A percentile compares a stretch with the other conserved stretches of the same genome.
Evolutionary conservation across 2,113 vertebrate species (phyloP).

Genomic region (Misgurnus anguillicaudatus): DNA sequence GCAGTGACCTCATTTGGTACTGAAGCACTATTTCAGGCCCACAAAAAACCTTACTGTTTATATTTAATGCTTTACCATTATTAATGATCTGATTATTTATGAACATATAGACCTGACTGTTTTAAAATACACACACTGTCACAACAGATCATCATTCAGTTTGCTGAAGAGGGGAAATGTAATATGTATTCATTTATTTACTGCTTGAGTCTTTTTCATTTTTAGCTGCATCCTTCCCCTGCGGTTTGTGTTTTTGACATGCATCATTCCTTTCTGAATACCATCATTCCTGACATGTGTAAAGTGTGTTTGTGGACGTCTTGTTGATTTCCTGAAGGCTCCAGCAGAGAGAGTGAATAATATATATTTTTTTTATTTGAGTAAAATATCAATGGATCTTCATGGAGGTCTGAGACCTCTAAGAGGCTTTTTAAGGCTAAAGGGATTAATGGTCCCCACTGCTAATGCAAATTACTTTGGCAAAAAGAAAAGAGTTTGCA

Average conservation of each 20-base stretch:
- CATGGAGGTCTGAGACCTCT: slow-evolving; percentile 10
- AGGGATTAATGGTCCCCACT: slow-evolving; percentile 53
- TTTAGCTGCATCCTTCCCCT: not conserved
- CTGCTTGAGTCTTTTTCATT: not conserved
- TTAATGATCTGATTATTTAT: not conserved
- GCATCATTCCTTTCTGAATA: not conserved
- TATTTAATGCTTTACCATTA: not conserved
- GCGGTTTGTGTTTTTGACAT: not conserved
- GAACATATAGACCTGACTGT: not conserved
- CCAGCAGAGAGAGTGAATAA: not conserved
- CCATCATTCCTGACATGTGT: not conserved
- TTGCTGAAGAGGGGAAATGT: not conserved
- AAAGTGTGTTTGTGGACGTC: slow-evolving; percentile 10
- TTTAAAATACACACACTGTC: not conserved
- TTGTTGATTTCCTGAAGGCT: not conserved
- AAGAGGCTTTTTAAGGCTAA: slow-evolving; percentile 44
- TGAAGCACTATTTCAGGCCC: no score
- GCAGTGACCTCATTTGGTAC: not conserved
- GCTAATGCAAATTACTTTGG: slow-evolving; percentile 58
- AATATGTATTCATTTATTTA: not conserved
- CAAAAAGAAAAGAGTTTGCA: slow-evolving; percentile 40
- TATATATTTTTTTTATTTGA: not conserved
- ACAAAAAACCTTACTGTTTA: no score
- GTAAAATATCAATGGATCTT: not conserved
- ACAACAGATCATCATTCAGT: slow-evolving; percentile 26